Base-by-base conservation (phyloP, 2,888 invertebrate species). In the Malachius bipustulatus region DNA sequence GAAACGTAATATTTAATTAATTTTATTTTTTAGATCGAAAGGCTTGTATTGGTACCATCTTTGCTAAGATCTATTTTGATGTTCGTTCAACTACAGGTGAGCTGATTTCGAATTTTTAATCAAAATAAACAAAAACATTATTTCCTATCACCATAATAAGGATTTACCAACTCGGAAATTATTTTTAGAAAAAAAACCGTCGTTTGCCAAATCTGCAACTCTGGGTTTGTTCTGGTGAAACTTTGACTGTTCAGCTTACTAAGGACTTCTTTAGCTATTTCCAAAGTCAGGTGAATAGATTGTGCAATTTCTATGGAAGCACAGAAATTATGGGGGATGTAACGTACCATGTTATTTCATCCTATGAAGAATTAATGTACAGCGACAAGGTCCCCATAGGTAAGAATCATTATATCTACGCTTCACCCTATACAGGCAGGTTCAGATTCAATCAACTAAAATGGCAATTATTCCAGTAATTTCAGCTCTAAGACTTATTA, bases 311-410 rank as follows among this genome's bases (percentile, higher is more conserved):
- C 54, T 90, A 89, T 51, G 91, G 91, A 0, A 87, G 88, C 45
- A 89, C 90, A 0, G 91, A 91, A 59, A 77, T 88, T 1, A 88
- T 89, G 81, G 90, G 87, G 0, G 90, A 89, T 55, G 87, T 90
- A 2, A 87, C 88, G 0, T 88, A 74, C 51, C 77, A 80, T 47
- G 67, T 78, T 1, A 66, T 88, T 47, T 71, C 70, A 38, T 70
- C 66, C 32, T 54, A 63, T 9, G 67, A 66, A 3, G 77, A 82
- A 44, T 50, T 84, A 38, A 68, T 73, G 40, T 58, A 66, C 37
- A 64, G 70, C 37, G 71, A 75, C 4, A 82, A 81, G 47, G 74
- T 90, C 32, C 88, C 89, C 2, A 88, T 91, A 45, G 87, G 87
- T 82, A 60, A 66, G 65, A n/a, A n/a, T n/a, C n/a, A n/a, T n/a